These are phyloP conservation scores for Pelochelys cantorii DNA, from an alignment of 2,797 vertebrate genomes.

Conservation along the genomic window DNA sequence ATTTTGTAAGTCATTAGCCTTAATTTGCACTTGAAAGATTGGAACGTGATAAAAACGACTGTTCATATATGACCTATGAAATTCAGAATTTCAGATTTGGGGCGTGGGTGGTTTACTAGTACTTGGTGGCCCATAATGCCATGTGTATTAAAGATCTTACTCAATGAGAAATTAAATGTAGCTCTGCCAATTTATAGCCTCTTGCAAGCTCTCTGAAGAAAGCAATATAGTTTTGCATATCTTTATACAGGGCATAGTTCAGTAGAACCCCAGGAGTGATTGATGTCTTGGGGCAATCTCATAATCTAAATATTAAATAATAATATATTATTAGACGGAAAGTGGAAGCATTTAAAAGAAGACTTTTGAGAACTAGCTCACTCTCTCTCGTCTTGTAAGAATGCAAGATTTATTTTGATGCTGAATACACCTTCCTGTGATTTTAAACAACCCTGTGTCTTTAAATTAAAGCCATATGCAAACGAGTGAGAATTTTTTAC, in stretches of 20 bases:
- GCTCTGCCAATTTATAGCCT: conserved; percentile 12
- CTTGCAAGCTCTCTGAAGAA: not conserved
- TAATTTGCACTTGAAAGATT: not conserved
- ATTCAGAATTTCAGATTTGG: not conserved
- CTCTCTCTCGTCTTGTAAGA: not conserved
- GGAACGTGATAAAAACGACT: not conserved
- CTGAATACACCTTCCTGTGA: not conserved
- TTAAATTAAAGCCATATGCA: not conserved
- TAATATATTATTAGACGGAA: conserved; percentile 1
- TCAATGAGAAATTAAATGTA: conserved; percentile 20
- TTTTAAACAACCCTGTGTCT: conserved; percentile 5
- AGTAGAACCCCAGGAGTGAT: not conserved
- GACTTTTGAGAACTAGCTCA: not conserved
- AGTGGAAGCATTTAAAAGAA: conserved; percentile 10
- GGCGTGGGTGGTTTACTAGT: not conserved
- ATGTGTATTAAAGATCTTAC: not conserved
- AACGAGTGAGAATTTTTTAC: not conserved
- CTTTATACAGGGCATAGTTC: conserved; percentile 8
- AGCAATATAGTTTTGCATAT: not conserved
- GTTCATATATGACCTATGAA: conserved; percentile 1
- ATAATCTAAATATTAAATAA: conserved; percentile 31
- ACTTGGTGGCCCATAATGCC: not conserved
- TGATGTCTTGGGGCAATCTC: conserved; percentile 7
- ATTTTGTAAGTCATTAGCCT: not conserved
- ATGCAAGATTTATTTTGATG: conserved; percentile 22